A percentile compares a stretch with the other conserved stretches of the same genome.
Conservation (phyloP, 2,113 vertebrate species). For the Corvus hawaiiensis region DNA sequence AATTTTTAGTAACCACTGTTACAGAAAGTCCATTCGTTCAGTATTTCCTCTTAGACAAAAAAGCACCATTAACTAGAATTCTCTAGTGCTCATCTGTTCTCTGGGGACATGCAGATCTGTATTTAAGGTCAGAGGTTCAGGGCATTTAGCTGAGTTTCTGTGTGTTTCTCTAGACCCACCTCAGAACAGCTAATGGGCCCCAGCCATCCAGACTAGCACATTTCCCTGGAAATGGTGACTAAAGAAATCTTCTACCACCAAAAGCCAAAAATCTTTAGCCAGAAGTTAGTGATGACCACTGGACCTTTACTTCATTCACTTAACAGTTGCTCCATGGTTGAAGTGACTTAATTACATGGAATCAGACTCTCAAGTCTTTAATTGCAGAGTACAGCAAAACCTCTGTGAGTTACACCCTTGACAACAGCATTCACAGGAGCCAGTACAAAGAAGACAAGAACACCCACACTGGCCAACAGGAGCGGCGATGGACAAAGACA, state of each 20-base stretch:
- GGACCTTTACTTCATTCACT: neutral
- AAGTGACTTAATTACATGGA: neutral
- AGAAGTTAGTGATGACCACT: neutral
- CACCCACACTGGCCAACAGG: neutral
- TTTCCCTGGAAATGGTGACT: neutral
- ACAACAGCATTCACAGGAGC: neutral
- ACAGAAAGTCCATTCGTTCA: neutral
- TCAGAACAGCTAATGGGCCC: neutral
- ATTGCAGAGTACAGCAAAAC: neutral
- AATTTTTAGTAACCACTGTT: neutral
- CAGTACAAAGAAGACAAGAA: neutral
- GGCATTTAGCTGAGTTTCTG: neutral
- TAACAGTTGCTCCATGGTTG: neutral
- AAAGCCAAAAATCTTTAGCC: neutral
- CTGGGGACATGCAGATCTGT: neutral
- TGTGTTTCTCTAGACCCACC: neutral
- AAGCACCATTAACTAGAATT: neutral
- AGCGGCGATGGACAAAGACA: neutral
- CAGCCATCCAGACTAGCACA: neutral
- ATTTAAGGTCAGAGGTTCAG: neutral
- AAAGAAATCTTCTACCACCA: neutral
- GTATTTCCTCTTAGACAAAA: neutral
- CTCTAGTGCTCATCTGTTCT: neutral
- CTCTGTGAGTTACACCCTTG: neutral
- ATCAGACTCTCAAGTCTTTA: neutral